These are phyloP conservation scores for Anhinga anhinga DNA, from an alignment of 2,113 vertebrate species.

Conservation along the genomic window DNA sequence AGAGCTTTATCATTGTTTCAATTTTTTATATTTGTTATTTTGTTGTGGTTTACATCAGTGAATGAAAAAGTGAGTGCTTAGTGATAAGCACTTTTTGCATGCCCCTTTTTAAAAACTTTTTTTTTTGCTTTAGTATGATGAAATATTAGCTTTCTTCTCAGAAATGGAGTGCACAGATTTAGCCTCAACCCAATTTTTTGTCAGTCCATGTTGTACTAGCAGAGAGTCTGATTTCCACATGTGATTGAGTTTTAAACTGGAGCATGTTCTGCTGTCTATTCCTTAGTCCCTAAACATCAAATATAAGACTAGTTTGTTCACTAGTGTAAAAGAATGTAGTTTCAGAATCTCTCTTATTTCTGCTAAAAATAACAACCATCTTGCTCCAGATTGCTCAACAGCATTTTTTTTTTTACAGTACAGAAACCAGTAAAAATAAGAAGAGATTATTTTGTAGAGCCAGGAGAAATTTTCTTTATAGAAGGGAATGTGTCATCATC, in stretches of 20 bases:
- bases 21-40: not conserved
- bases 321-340: not conserved
- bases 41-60: not conserved
- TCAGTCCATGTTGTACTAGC: not conserved
- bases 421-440: not conserved
- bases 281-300: not conserved
- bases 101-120: fast-evolving
- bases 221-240: not conserved
- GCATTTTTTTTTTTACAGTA: not conserved
- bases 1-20: not conserved
- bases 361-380: conserved; percentile 12
- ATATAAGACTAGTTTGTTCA: not conserved
- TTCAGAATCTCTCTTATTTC: not conserved
- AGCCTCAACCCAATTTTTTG: not conserved
- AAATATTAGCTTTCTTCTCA: not conserved
- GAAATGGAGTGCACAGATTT: not conserved
- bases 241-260: not conserved
- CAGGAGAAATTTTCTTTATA: not conserved
- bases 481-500: not conserved
- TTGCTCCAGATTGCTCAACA: conserved; percentile 14
- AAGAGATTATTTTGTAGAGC: not conserved
- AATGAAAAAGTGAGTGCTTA: not conserved
- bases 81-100: not conserved
- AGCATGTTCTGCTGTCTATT: not conserved
- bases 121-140: not conserved